Percentiles rank a stretch among this genome's conserved stretches.
These are phyloP conservation scores for Thermophis baileyi DNA, from an alignment of 2,113 vertebrate species.

Conservation along the genomic window DNA sequence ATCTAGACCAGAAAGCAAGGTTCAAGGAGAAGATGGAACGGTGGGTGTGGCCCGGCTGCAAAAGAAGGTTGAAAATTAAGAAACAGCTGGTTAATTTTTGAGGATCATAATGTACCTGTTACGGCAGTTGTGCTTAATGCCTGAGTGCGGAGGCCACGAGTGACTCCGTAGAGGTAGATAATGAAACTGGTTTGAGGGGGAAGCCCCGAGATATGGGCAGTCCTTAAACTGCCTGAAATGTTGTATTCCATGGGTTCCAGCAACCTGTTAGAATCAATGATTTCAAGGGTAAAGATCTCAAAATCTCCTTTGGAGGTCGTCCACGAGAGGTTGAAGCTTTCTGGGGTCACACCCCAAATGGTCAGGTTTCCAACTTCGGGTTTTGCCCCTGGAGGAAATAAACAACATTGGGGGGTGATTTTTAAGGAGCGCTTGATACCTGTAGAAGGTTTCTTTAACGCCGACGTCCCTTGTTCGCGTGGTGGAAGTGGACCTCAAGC, in stretches of 20 bases:
- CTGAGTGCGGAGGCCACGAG: conserved; percentile 74
- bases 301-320: conserved; percentile 75
- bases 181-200: conserved; percentile 87
- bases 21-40: conserved; percentile 16
- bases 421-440: conserved; percentile 18
- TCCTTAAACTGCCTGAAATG: conserved; percentile 74
- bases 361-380: conserved; percentile 81
- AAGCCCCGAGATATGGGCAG: conserved; percentile 82
- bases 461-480: conserved; percentile 12
- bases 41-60: conserved; percentile 57
- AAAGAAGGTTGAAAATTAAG: conserved; percentile 2
- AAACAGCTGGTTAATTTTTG: conserved; percentile 23
- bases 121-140: conserved; percentile 82
- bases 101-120: conserved; percentile 80
- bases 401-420: conserved; percentile 50
- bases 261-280: conserved; percentile 96
- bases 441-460: not conserved
- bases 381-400: conserved; percentile 77
- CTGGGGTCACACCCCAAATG: conserved; percentile 81
- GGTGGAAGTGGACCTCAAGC: not conserved
- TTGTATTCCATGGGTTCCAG: conserved; percentile 82
- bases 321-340: conserved; percentile 91
- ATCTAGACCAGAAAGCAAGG: not conserved
- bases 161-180: conserved; percentile 88
- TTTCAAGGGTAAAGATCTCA: conserved; percentile 87